Base-by-base conservation (phyloP, 2,113 vertebrate species). In the Takifugu flavidus region DNA sequence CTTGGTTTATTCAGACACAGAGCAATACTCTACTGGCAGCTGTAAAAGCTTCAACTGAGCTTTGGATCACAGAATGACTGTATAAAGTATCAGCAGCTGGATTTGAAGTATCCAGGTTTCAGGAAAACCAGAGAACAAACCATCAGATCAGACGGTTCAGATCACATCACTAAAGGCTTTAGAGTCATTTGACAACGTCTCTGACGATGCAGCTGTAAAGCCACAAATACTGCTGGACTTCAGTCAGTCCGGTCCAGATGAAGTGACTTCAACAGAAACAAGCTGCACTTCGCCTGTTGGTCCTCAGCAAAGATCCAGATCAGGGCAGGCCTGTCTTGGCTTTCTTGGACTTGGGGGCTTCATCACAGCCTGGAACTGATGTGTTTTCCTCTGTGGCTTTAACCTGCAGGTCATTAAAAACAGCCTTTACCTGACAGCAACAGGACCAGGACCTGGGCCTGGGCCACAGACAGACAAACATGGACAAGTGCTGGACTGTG, bases 381-480 rank as follows among this genome's bases (percentile, higher is more conserved):
- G 87, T 84, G 77, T 91, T 90, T 58, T 66, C 78, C 56, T 75
- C 79, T 87, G 82, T 87, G 70, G 79, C 53, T 77, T 82, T 84
- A 59, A 87, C 89, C 90, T 92, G 89, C 72, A 83, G 85, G 83
- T 88, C 68, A 90, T 83, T 71, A 73, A 87, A 72, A 85, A 82
- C 61, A 82, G 50, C 42, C 54, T 80, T 79, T 75, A 86, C 59
- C 73, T 14, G 14, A 20, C 2, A 12, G 56, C 14, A 29, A 42
- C 31, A 25, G 52, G 31, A 8, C 14, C 13, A 47, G n/a, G 13
- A n/a, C 45, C n/a, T 5, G 3, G 34, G 34, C 3, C 34, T 10
- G 8, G 34, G 8, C 1, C 34, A 39, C 1, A 6, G 15, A 3
- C 29, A 52, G 46, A 20, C 20, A 20, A 20, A 20, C 20, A 20